Evolutionary conservation across 2,888 invertebrate species (phyloP).

Genomic region (Chesias legatella): DNA sequence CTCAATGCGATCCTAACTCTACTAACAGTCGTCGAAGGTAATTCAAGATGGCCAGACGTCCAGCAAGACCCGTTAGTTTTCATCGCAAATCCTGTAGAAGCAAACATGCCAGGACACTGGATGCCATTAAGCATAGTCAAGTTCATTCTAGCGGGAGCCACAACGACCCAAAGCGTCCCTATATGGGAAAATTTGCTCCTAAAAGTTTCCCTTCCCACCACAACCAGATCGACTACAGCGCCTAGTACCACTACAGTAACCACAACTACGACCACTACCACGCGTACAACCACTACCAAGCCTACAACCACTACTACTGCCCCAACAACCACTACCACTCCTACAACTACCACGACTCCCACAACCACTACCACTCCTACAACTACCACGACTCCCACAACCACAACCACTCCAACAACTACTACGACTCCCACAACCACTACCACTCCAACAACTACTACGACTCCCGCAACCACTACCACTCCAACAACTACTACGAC

Average conservation of each 20-base stretch:
- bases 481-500: neutral
- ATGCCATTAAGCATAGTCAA: conserved; percentile 54
- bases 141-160: conserved; percentile 35
- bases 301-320: conserved; percentile 12
- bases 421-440: conserved; percentile 1
- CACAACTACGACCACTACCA: conserved; percentile 9
- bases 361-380: conserved; percentile 15
- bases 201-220: conserved; percentile 15
- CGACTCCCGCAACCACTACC: neutral
- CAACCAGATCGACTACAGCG: conserved; percentile 2
- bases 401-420: neutral
- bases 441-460: neutral
- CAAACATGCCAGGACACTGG: conserved; percentile 59
- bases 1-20: conserved; percentile 19
- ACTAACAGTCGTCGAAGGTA: conserved; percentile 10
- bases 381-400: conserved; percentile 5
- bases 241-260: conserved; percentile 7
- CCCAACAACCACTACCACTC: conserved; percentile 14
- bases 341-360: conserved; percentile 19
- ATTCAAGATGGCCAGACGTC: conserved; percentile 30
- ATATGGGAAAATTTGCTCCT: conserved; percentile 9
- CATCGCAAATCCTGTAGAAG: conserved; percentile 56
- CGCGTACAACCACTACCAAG: conserved; percentile 14
- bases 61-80: conserved; percentile 35
- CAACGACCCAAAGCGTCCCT: conserved; percentile 1